Percentiles rank a stretch among this genome's conserved stretches.
These are phyloP conservation scores for Hozukius guyotensis DNA, from an alignment of 2,797 vertebrate species.

Conservation along the genomic window DNA sequence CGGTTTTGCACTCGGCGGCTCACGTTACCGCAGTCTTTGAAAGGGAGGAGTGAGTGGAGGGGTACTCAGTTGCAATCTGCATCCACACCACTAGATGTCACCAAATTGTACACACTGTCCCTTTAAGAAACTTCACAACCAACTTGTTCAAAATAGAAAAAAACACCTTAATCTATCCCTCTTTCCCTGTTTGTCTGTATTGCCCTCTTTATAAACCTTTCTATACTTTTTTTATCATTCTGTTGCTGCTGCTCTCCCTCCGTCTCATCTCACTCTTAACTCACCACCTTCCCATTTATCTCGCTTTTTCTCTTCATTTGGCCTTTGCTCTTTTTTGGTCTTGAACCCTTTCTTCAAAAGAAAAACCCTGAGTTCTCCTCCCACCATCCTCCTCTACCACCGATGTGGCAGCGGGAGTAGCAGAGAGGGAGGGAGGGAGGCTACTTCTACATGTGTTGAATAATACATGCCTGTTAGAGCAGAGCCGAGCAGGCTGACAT, in stretches of 20 bases:
- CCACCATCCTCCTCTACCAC: background rate
- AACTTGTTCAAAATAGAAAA: background rate
- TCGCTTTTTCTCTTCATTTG: background rate
- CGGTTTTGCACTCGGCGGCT: too few species aligned
- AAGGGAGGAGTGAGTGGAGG: too few species aligned
- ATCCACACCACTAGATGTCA: too few species aligned
- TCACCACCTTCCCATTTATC: background rate
- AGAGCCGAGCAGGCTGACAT: conserved; percentile 39
- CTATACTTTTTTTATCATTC: background rate
- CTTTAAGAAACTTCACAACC: background rate
- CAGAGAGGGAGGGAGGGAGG: conserved; percentile 14
- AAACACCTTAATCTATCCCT: background rate
- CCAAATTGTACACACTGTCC: too few species aligned
- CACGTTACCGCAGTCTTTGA: too few species aligned
- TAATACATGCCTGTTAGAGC: conserved; percentile 61
- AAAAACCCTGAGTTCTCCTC: background rate
- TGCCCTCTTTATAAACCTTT: background rate
- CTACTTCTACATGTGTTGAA: conserved; percentile 55
- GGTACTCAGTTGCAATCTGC: too few species aligned
- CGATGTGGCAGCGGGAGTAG: background rate
- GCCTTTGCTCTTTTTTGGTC: background rate
- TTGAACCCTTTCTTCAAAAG: background rate
- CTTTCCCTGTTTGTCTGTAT: background rate
- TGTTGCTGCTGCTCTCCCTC: background rate
- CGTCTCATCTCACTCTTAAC: background rate